Percentiles rank a stretch among this genome's conserved stretches.
Conservation (phyloP, 2,888 invertebrate species). For the Elysia crispata region DNA sequence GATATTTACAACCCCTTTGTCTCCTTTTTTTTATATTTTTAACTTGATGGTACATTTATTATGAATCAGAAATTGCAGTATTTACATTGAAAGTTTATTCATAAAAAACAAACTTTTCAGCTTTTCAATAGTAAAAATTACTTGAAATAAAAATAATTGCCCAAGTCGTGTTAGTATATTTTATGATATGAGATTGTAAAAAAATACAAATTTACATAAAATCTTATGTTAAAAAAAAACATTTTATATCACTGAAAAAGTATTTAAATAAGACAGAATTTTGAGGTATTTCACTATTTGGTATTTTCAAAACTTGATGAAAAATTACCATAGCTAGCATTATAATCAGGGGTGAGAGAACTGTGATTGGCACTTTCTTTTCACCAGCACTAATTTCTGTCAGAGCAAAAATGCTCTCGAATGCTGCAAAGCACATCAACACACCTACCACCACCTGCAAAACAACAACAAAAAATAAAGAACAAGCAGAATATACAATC, state of each 20-base stretch:
- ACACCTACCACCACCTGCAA: constrained; percentile 52
- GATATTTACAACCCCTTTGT: too few species aligned
- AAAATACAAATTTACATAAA: too few species aligned
- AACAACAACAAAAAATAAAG: constrained; percentile 14
- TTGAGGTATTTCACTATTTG: neutral
- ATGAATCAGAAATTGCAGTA: neutral
- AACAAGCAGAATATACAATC: neutral
- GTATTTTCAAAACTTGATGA: neutral
- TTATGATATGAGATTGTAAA: too few species aligned
- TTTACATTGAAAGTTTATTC: neutral
- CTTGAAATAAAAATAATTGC: too few species aligned
- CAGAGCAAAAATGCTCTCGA: constrained; percentile 60
- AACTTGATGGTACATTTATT: too few species aligned
- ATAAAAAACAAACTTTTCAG: neutral
- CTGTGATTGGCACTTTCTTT: constrained; percentile 62
- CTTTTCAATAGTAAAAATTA: neutral
- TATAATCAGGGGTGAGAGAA: constrained; percentile 66
- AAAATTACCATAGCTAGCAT: constrained; percentile 68
- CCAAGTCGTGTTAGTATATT: too few species aligned
- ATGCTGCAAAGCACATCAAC: constrained; percentile 50
- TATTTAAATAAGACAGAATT: too few species aligned
- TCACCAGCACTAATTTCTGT: constrained; percentile 55
- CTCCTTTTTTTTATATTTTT: too few species aligned
- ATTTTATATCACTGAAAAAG: too few species aligned
- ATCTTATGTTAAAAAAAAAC: too few species aligned